Evolutionary conservation across 1,140 invertebrate genomes (phyloP).

Genomic region (Carcinoscorpius rotundicauda): DNA sequence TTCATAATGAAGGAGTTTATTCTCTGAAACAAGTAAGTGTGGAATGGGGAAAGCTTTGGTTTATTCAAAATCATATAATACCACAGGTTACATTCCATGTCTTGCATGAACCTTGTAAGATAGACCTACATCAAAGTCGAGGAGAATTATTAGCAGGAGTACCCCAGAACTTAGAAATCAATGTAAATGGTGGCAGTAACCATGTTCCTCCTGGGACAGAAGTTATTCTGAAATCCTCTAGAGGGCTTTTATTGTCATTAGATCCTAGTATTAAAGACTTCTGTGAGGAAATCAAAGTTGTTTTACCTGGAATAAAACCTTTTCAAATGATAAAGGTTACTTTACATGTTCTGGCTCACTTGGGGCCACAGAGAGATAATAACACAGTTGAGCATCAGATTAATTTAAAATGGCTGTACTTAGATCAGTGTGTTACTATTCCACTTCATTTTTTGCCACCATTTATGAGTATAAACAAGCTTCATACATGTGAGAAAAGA

Average conservation of each 20-base stretch:
- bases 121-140: not conserved
- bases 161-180: constrained; percentile 35
- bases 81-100: constrained; percentile 13
- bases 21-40: constrained; percentile 14
- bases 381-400: constrained; percentile 57
- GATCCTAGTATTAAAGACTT: not conserved
- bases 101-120: not conserved
- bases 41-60: constrained; percentile 20
- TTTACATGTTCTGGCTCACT: constrained; percentile 52
- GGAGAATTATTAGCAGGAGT: constrained; percentile 43
- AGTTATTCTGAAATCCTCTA: constrained; percentile 22
- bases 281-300: constrained; percentile 1
- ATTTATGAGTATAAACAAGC: constrained; percentile 57
- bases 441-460: constrained; percentile 65
- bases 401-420: constrained; percentile 24
- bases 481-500: constrained; percentile 61
- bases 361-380: constrained; percentile 52
- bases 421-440: constrained; percentile 29
- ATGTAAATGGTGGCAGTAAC: constrained; percentile 37
- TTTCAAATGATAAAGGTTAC: constrained; percentile 50
- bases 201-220: constrained; percentile 25
- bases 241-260: constrained; percentile 9
- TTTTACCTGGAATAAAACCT: constrained; percentile 48
- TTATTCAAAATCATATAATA: constrained; percentile 8
- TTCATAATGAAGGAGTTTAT: constrained; percentile 10